Conservation (phyloP, 2,113 vertebrate species). For the Plotosus lineatus region DNA sequence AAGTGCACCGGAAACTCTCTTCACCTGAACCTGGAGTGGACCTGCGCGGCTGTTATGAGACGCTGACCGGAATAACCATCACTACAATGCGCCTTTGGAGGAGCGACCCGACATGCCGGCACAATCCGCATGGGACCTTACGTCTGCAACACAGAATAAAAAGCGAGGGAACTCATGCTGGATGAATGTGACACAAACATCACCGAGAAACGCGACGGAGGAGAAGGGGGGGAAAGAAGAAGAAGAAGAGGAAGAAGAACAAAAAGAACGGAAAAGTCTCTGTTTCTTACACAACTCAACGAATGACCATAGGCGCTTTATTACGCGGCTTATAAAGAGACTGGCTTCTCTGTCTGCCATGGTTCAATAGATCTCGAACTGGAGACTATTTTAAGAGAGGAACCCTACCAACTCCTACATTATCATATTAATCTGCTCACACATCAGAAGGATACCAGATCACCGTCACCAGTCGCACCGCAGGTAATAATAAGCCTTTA, state of each 20-base stretch:
- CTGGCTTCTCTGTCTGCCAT: slow-evolving; percentile 53
- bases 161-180: slow-evolving; percentile 61
- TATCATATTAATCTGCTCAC: slow-evolving; percentile 41
- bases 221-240: slow-evolving; percentile 3
- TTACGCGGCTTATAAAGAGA: slow-evolving; percentile 67
- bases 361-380: slow-evolving; percentile 56
- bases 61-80: slow-evolving; percentile 42
- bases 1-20: neutral
- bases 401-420: neutral
- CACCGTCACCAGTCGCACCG: slow-evolving; percentile 15
- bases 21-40: slow-evolving; percentile 19
- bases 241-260: slow-evolving; percentile 30
- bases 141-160: slow-evolving; percentile 72
- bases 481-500: slow-evolving; percentile 50
- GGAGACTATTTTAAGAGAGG: slow-evolving; percentile 39
- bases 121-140: slow-evolving; percentile 72
- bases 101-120: slow-evolving; percentile 62
- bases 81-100: slow-evolving; percentile 61
- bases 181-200: slow-evolving; percentile 53
- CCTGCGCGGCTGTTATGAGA: slow-evolving; percentile 17
- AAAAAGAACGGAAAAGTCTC: no score
- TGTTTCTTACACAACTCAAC: slow-evolving; percentile 61
- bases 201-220: slow-evolving; percentile 46
- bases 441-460: slow-evolving; percentile 22
- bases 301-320: slow-evolving; percentile 59